Percentiles rank a stretch among this genome's conserved stretches.
Evolutionary conservation across 1,140 invertebrate species (phyloP).

Genomic region (Drosophila guanche): DNA sequence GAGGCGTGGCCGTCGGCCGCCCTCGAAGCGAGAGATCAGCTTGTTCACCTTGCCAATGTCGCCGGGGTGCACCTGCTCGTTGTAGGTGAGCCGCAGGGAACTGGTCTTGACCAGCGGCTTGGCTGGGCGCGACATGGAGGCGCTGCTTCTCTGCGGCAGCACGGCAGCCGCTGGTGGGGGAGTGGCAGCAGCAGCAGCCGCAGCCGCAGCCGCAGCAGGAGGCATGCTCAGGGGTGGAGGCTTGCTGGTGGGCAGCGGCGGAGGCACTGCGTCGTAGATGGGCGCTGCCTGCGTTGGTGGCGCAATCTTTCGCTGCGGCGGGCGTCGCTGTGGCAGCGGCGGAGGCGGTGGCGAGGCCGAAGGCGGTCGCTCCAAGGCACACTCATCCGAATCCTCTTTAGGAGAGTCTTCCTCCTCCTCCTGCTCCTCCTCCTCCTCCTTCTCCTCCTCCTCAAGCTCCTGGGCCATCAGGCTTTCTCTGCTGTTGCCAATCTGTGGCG

Average conservation of each 20-base stretch:
- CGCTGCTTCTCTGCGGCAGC: slow-evolving; percentile 65
- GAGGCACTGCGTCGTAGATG: slow-evolving; percentile 67
- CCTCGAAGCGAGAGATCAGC: slow-evolving; percentile 74
- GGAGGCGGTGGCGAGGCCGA: slow-evolving; percentile 62
- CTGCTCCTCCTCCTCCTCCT: slow-evolving; percentile 19
- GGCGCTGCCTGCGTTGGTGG: slow-evolving; percentile 17
- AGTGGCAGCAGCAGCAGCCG: not conserved
- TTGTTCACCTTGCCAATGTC: slow-evolving; percentile 80
- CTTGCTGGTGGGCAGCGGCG: slow-evolving; percentile 51
- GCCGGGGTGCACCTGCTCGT: slow-evolving; percentile 66
- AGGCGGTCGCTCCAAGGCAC: slow-evolving; percentile 47
- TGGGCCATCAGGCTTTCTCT: slow-evolving; percentile 67
- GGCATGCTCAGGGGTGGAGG: slow-evolving; percentile 20
- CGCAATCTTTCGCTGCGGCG: slow-evolving; percentile 11
- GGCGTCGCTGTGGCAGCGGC: slow-evolving; percentile 60
- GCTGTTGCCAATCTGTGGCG: slow-evolving; percentile 63
- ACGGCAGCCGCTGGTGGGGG: not conserved
- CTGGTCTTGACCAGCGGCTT: slow-evolving; percentile 78
- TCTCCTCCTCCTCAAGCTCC: slow-evolving; percentile 45
- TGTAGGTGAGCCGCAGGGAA: slow-evolving; percentile 74
- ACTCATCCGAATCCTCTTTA: not conserved
- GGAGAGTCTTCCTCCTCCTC: slow-evolving; percentile 1
- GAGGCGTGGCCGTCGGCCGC: slow-evolving; percentile 56
- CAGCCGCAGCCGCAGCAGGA: not conserved
- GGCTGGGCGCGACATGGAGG: slow-evolving; percentile 61